Evolutionary conservation across 2,113 vertebrate genomes (phyloP).

Genomic region (Brevimyrus niger): DNA sequence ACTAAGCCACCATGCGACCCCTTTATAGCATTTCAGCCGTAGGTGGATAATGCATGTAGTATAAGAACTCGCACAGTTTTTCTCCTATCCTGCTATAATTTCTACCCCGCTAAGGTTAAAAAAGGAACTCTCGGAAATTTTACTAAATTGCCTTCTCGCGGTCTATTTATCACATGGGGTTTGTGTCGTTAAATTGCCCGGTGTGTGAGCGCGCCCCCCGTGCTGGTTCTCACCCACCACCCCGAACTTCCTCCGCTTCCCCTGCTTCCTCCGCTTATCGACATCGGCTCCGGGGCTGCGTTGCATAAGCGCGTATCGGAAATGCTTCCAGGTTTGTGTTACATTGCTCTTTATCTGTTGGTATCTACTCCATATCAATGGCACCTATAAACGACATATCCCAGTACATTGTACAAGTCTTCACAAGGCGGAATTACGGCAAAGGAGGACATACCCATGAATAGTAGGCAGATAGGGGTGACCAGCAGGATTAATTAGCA

Average conservation of each 20-base stretch:
- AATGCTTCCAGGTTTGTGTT: neutral
- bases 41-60: neutral
- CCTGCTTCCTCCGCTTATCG: neutral
- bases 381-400: neutral
- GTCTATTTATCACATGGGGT: neutral
- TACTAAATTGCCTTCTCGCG: neutral
- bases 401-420: neutral
- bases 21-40: neutral
- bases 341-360: neutral
- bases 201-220: neutral
- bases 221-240: neutral
- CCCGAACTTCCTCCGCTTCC: neutral
- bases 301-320: neutral
- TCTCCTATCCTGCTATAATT: neutral
- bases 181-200: neutral
- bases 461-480: neutral
- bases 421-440: neutral
- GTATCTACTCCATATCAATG: neutral
- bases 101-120: neutral
- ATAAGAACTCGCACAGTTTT: neutral
- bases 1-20: neutral
- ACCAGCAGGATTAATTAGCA: neutral
- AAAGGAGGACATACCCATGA: neutral
- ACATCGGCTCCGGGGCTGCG: neutral
- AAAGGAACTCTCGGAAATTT: neutral